A percentile compares a stretch with the other conserved stretches of the same genome.
These are phyloP conservation scores for Metellina segmentata DNA, from an alignment of 2,888 invertebrate species.

Conservation along the genomic window DNA sequence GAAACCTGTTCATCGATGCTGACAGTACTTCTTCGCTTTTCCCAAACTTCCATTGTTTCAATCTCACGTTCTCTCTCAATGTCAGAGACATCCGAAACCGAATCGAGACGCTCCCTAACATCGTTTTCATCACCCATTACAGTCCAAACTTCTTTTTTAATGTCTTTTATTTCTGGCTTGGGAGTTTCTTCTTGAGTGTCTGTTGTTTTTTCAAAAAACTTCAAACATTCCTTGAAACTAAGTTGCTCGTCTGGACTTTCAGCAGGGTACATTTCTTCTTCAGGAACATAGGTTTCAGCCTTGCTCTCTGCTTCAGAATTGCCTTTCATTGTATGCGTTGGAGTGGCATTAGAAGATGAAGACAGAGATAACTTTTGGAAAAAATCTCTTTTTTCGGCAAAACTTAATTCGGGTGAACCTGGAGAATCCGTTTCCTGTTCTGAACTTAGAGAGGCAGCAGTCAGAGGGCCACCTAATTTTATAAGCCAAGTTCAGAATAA, in stretches of 20 bases:
- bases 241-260: constrained; percentile 70
- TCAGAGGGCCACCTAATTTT: constrained; percentile 62
- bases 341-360: constrained; percentile 51
- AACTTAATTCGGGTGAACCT: constrained; percentile 69
- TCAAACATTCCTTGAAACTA: constrained; percentile 69
- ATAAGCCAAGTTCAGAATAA: constrained; percentile 43
- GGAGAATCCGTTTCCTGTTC: constrained; percentile 40
- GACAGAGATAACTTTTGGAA: constrained; percentile 72
- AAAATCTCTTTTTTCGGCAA: constrained; percentile 75
- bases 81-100: constrained; percentile 14
- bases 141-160: constrained; percentile 72
- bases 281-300: background rate
- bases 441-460: constrained; percentile 16
- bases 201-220: constrained; percentile 68
- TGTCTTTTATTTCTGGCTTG: constrained; percentile 66
- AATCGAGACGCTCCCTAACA: background rate
- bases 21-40: constrained; percentile 28
- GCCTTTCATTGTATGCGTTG: constrained; percentile 54
- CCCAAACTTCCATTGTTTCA: constrained; percentile 53
- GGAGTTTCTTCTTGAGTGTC: background rate
- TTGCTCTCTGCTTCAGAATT: background rate
- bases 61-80: constrained; percentile 52
- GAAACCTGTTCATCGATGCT: constrained; percentile 53
- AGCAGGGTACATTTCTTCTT: background rate
- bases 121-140: constrained; percentile 27